These are phyloP conservation scores for Rhadinocentrus ornatus DNA, from an alignment of 2,797 vertebrate genomes.

Conservation along the genomic window DNA sequence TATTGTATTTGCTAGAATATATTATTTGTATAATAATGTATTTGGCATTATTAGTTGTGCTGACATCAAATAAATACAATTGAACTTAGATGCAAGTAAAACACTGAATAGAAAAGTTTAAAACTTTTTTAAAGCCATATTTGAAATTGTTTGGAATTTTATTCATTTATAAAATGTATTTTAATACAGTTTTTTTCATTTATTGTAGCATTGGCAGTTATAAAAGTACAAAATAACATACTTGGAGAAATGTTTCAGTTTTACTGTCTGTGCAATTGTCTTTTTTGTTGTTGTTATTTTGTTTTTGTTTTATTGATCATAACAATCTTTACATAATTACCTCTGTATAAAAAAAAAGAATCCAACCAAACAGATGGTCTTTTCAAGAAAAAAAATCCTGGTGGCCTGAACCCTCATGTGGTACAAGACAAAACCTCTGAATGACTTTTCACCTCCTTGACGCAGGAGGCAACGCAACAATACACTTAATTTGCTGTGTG, in stretches of 20 bases:
- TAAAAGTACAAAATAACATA: background rate
- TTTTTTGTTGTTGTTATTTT: background rate
- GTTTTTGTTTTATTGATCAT: background rate
- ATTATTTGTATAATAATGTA: too few species aligned
- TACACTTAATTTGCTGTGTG: conserved; percentile 80
- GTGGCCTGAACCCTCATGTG: conserved; percentile 63
- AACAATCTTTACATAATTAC: background rate
- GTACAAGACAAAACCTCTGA: conserved; percentile 58
- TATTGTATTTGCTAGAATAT: too few species aligned
- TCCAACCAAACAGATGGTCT: conserved; percentile 29
- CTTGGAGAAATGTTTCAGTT: background rate
- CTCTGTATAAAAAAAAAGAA: background rate
- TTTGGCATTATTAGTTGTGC: too few species aligned
- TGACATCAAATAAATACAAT: too few species aligned
- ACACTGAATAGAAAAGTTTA: too few species aligned
- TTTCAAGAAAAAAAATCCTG: conserved; percentile 38
- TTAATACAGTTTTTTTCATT: background rate
- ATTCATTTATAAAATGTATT: too few species aligned
- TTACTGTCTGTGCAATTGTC: background rate
- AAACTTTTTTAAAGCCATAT: too few species aligned
- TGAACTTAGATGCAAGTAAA: too few species aligned
- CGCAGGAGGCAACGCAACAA: conserved; percentile 75
- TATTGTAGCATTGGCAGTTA: background rate
- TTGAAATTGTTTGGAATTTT: too few species aligned
- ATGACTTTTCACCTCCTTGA: conserved; percentile 63